phyloP scores from a whole-genome alignment of 1,140 invertebrate genomes.

The Leucophenga varia region DNA sequence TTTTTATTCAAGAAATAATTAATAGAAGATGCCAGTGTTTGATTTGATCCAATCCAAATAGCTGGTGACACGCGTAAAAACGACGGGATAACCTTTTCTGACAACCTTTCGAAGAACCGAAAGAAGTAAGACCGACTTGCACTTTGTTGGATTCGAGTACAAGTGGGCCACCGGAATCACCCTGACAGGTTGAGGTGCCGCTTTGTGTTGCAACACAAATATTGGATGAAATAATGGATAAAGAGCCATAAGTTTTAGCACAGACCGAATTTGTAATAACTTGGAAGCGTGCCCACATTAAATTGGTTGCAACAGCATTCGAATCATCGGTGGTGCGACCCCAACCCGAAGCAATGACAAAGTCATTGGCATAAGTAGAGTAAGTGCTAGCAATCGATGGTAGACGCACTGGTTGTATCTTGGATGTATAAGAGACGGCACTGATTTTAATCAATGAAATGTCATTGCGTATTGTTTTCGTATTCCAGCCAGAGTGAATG shows the following conservation, averaged over 20 bases:
- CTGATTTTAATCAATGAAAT: conserved; percentile 59
- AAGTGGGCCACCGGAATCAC: conserved; percentile 59
- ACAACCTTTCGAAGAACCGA: conserved; percentile 60
- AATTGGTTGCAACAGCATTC: conserved; percentile 45
- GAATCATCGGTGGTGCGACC: conserved; percentile 56
- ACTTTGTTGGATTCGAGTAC: conserved; percentile 49
- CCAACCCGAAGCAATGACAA: conserved; percentile 59
- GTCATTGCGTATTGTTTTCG: conserved; percentile 56
- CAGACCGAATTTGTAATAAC: conserved; percentile 61
- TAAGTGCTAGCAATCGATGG: conserved; percentile 25
- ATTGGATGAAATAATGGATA: conserved; percentile 58
- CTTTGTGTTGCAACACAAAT: conserved; percentile 57
- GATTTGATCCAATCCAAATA: conserved; percentile 61
- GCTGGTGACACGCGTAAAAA: conserved; percentile 60
- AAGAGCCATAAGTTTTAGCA: conserved; percentile 59
- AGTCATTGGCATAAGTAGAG: conserved; percentile 23
- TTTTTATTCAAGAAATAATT: too few species aligned
- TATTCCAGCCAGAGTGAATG: conserved; percentile 58
- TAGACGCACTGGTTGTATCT: conserved; percentile 32
- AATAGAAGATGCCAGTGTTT: conserved; percentile 43
- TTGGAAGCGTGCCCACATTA: conserved; percentile 59
- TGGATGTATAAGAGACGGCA: conserved; percentile 17
- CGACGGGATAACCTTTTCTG: conserved; percentile 59
- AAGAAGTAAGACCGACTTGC: conserved; percentile 61
- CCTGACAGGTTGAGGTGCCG: conserved; percentile 54